Percentiles rank a stretch among this genome's conserved stretches.
Evolutionary conservation across 2,797 vertebrate species (phyloP).

Genomic region (Chanos chanos): DNA sequence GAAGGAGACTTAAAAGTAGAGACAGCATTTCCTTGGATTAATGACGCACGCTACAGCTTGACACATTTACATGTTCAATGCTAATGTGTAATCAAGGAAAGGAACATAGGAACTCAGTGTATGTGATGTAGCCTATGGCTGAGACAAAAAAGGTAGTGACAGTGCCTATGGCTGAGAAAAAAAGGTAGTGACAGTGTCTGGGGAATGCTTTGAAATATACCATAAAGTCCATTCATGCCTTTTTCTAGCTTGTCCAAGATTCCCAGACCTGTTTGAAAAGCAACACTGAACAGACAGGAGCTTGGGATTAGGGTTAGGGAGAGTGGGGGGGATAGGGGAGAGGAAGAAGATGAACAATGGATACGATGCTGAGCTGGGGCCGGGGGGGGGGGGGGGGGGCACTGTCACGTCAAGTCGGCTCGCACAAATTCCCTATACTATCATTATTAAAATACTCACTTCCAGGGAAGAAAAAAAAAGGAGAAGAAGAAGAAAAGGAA

Average conservation of each 20-base stretch:
- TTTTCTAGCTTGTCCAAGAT: slow-evolving; percentile 50
- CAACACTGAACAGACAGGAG: slow-evolving; percentile 51
- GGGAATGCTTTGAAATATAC: slow-evolving; percentile 52
- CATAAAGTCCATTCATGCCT: slow-evolving; percentile 45
- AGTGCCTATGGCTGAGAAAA: neutral
- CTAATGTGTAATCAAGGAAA: slow-evolving; percentile 1
- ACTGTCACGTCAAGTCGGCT: slow-evolving; percentile 58
- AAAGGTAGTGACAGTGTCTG: neutral
- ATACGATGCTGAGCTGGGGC: slow-evolving; percentile 58
- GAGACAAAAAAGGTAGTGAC: too few species aligned
- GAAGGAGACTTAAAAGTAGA: too few species aligned
- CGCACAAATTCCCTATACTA: slow-evolving; percentile 73
- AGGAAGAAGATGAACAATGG: slow-evolving; percentile 62
- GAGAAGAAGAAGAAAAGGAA: slow-evolving; percentile 43
- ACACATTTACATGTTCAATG: slow-evolving; percentile 10
- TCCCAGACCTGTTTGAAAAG: slow-evolving; percentile 62
- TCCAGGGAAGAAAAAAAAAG: slow-evolving; percentile 65
- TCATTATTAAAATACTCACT: slow-evolving; percentile 83
- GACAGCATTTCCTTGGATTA: too few species aligned
- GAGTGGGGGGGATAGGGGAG: slow-evolving; percentile 57
- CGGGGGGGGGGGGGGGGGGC: slow-evolving; percentile 58
- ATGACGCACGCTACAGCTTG: too few species aligned
- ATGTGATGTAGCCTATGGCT: too few species aligned
- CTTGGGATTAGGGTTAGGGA: slow-evolving; percentile 66
- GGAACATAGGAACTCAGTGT: too few species aligned